phyloP scores from a whole-genome alignment of 2,797 vertebrate species.

The Limosa lapponica region DNA sequence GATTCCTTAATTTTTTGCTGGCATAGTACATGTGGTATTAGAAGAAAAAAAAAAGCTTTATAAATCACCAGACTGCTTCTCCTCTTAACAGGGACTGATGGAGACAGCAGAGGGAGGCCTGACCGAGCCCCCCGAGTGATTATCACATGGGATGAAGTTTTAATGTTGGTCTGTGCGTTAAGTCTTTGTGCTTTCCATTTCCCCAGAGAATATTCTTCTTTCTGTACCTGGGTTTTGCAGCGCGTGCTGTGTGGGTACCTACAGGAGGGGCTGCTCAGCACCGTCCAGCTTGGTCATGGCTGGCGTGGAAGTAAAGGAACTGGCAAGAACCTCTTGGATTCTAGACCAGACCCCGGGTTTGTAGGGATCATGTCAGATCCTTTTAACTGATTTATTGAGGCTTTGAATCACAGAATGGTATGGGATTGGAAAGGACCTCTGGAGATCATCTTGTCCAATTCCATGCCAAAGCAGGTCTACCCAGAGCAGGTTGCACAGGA shows the following conservation, averaged over 20 bases:
- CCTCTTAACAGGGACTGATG: not conserved
- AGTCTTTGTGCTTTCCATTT: not conserved
- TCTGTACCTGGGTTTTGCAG: not conserved
- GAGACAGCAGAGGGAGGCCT: not conserved
- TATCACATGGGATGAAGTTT: accelerated
- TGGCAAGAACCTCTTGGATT: not conserved
- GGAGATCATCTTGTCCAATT: too few relatives aligned
- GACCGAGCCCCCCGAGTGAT: not conserved
- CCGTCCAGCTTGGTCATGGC: not conserved
- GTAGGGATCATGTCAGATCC: not conserved
- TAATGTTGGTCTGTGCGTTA: not conserved
- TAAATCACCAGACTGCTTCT: not conserved
- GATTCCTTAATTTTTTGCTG: not conserved
- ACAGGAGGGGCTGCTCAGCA: not conserved
- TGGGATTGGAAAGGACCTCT: too few relatives aligned
- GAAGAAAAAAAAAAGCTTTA: not conserved
- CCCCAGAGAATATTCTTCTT: not conserved
- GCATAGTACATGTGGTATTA: not conserved
- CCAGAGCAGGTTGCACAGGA: too few relatives aligned
- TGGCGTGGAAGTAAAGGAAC: not conserved
- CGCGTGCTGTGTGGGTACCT: accelerated
- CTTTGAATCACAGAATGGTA: too few relatives aligned
- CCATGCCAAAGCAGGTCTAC: too few relatives aligned
- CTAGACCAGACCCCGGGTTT: not conserved
- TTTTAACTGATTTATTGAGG: too few relatives aligned